Evolutionary conservation across 2,113 vertebrate species (phyloP), one percentile per base, ranked within the genome.

Genomic region (Perca schrenkii): DNA sequence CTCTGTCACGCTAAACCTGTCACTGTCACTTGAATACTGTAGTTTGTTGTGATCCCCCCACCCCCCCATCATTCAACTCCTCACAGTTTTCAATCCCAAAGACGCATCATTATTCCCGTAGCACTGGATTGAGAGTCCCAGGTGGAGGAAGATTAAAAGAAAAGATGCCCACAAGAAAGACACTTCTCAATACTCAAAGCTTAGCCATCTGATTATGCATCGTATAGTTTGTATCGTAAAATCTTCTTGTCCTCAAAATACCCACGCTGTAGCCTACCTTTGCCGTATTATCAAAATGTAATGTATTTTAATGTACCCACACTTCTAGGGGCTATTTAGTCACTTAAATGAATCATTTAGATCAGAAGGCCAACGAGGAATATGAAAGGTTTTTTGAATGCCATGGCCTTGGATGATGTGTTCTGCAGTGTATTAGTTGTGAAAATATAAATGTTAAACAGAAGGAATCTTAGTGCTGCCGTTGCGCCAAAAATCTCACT

Each of bases 1-100:
- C 85, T 89, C 88, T 69, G 86, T 86, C 91, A 86, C 70, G 11
- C 79, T 74, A 79, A 89, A 84, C 75, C 80, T 88, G 85, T 79
- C 61, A 77, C 84, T 83, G 79, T 89, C 78, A 83, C 63, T 79
- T 87, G 74, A 87, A 87, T 85, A 72, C 74, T 36, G 16, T 82
- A 68, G 77, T 87, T 76, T 74, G 75, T 74, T 60, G 60, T 64
- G 64, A 80, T 84, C 63, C 8, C 36, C 7, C 36, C 7, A 8
- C 8, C 36, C 34, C 1, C 17, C 3, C 36, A 43, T 71, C 31
- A n/a, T 40, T 69, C 69, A 72, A 71, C 78, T 78, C 72, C 66
- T 75, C 61, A 54, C 63, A 66, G 25, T 84, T 83, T 88, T 43
- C 40, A 79, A 68, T 72, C 56, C 85, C 22, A 50, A 49, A 88